These are phyloP conservation scores for Propithecus perrieri DNA, from an alignment of 2,797 vertebrate genomes.

Conservation along the genomic window DNA sequence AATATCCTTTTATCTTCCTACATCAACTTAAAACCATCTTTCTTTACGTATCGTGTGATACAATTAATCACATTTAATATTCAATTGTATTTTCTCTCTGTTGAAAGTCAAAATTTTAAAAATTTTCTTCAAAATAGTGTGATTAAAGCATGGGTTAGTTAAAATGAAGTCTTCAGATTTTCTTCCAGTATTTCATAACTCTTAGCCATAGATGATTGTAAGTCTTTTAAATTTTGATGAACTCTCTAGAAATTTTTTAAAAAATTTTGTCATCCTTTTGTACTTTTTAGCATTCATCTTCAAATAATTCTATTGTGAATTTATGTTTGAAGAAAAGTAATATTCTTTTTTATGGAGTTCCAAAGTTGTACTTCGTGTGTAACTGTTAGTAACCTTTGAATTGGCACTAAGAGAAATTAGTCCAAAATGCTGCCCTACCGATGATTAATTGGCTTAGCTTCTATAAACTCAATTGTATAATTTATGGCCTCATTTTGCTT, in stretches of 20 bases:
- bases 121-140: neutral
- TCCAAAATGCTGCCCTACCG: neutral
- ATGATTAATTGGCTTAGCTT: neutral
- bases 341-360: neutral
- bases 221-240: neutral
- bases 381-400: neutral
- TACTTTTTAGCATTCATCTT: neutral
- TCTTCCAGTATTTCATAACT: neutral
- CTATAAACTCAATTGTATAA: neutral
- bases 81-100: neutral
- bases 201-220: neutral
- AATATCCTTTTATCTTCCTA: neutral
- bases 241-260: neutral
- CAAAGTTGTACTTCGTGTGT: neutral
- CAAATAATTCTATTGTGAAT: neutral
- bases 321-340: neutral
- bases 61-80: neutral
- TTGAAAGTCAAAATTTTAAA: neutral
- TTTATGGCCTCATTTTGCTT: neutral
- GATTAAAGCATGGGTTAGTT: neutral
- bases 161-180: neutral
- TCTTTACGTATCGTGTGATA: neutral
- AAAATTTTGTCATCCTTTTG: neutral
- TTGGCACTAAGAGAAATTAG: neutral
- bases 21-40: neutral